phyloP scores from a whole-genome alignment of 2,797 vertebrate species.

The Smutsia temminckii region DNA sequence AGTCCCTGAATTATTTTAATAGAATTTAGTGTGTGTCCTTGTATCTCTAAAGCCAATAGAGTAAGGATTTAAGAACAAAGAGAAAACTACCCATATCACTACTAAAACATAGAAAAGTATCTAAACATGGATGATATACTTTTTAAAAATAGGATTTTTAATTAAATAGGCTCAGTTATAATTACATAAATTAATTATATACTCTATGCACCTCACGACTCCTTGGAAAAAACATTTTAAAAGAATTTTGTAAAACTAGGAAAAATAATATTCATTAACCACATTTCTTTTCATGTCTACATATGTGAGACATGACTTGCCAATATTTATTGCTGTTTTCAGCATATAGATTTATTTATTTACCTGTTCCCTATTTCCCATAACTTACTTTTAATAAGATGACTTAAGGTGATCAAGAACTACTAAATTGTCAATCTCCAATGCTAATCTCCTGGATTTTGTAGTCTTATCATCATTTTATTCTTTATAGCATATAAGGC shows the following conservation, averaged over 20 bases:
- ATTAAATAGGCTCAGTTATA: background rate
- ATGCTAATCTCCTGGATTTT: background rate
- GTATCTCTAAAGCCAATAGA: conserved; percentile 61
- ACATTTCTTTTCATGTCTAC: background rate
- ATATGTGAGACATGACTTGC: background rate
- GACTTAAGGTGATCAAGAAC: background rate
- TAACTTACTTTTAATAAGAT: background rate
- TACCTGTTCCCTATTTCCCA: background rate
- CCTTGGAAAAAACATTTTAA: background rate
- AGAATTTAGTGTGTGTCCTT: conserved; percentile 73
- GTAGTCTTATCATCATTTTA: background rate
- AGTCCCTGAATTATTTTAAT: conserved; percentile 81
- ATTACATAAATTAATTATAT: conserved; percentile 20
- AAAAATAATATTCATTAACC: background rate
- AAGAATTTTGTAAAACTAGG: conserved; percentile 20
- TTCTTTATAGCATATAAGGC: background rate
- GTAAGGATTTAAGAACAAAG: background rate
- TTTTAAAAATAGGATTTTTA: conserved; percentile 27
- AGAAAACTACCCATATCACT: background rate
- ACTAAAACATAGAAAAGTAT: conserved; percentile 20
- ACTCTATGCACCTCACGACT: background rate
- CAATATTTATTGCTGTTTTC: background rate
- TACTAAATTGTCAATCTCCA: background rate
- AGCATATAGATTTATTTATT: background rate
- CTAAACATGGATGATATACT: background rate